Evolutionary conservation across 2,888 invertebrate genomes (phyloP).

Genomic region (Aquatica leii): DNA sequence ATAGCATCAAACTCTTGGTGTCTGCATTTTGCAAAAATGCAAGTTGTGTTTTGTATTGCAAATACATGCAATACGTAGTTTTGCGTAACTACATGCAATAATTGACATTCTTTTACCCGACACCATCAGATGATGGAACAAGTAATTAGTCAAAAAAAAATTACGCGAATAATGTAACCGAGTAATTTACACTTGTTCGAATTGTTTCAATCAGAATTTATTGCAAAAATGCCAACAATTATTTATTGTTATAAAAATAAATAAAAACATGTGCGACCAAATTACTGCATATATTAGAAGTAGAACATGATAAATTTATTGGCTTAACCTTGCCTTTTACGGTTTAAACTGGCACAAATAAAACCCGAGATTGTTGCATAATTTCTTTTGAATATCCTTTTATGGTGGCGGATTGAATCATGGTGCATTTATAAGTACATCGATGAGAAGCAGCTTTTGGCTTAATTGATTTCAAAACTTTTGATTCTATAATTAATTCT

Average conservation of each 20-base stretch:
- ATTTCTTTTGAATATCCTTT: constrained; percentile 27
- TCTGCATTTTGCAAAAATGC: too few relatives aligned
- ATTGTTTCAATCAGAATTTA: neutral
- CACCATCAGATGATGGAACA: too few relatives aligned
- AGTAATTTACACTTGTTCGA: too few relatives aligned
- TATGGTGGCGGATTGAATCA: constrained; percentile 19
- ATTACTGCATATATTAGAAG: constrained; percentile 20
- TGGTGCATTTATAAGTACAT: neutral
- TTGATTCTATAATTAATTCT: neutral
- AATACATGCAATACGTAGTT: too few relatives aligned
- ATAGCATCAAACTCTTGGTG: too few relatives aligned
- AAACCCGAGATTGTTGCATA: constrained; percentile 25
- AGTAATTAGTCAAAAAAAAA: too few relatives aligned
- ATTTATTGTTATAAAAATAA: neutral
- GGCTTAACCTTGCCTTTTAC: constrained; percentile 32
- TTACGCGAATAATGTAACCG: too few relatives aligned
- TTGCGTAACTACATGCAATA: too few relatives aligned
- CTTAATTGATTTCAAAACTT: constrained; percentile 1
- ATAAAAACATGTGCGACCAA: neutral
- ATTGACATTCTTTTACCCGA: too few relatives aligned
- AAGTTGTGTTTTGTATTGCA: too few relatives aligned
- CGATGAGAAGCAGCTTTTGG: constrained; percentile 4
- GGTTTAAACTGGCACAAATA: constrained; percentile 29
- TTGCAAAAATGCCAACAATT: neutral
- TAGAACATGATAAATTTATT: constrained; percentile 31